Evolutionary conservation across 2,888 invertebrate species (phyloP).

Genomic region (Muscina levida): DNA sequence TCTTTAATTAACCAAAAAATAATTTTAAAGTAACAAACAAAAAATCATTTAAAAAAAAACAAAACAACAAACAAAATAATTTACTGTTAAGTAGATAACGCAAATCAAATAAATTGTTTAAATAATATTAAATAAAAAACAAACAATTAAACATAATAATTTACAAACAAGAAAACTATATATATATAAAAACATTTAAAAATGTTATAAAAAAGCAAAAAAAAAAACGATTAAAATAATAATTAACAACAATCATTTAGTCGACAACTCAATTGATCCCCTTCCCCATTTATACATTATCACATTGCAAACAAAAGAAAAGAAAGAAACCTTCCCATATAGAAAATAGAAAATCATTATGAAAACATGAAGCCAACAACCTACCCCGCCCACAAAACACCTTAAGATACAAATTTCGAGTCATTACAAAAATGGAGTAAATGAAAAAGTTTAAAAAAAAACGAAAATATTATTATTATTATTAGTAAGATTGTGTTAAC

Average conservation of each 20-base stretch:
- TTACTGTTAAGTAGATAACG: conserved; percentile 65
- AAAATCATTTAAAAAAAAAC: conserved; percentile 1
- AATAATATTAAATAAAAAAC: conserved; percentile 28
- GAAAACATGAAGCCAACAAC: conserved; percentile 49
- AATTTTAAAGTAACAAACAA: conserved; percentile 43
- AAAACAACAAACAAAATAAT: conserved; percentile 48
- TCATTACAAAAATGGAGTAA: conserved; percentile 19
- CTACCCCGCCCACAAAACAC: conserved; percentile 64
- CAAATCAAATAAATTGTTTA: conserved; percentile 64
- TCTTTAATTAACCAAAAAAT: conserved; percentile 48
- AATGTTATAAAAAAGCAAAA: conserved; percentile 30
- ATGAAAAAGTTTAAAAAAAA: background rate
- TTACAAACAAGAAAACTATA: conserved; percentile 38
- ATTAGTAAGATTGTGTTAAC: background rate
- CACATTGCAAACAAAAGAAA: conserved; percentile 18
- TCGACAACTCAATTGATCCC: background rate
- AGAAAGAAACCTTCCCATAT: background rate
- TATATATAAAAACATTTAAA: conserved; percentile 32
- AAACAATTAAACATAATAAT: conserved; percentile 39
- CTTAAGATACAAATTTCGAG: conserved; percentile 62
- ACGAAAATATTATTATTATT: background rate
- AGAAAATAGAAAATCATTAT: conserved; percentile 40
- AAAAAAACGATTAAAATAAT: conserved; percentile 39
- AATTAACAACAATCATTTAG: conserved; percentile 47
- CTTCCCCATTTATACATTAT: background rate